Conservation (phyloP, 2,888 invertebrate genomes). For the Oeneis ivallda region DNA sequence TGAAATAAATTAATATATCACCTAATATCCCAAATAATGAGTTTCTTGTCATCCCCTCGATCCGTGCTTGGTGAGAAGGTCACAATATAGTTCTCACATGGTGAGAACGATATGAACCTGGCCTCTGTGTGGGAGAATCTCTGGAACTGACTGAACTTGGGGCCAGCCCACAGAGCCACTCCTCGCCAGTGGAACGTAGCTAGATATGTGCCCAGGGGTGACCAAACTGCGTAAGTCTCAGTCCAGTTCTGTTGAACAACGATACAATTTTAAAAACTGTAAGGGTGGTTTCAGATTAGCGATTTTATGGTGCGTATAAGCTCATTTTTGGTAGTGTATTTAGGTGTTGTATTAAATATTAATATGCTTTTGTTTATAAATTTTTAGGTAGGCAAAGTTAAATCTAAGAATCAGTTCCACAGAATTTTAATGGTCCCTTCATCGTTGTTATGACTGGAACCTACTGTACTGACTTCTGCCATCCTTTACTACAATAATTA, state of each 20-base stretch:
- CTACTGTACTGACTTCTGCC: too few species aligned
- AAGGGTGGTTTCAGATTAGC: too few species aligned
- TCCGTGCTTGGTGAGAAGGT: constrained; percentile 94
- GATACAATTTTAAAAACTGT: too few species aligned
- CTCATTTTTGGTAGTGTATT: too few species aligned
- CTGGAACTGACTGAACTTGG: constrained; percentile 94
- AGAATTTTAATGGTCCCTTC: too few species aligned
- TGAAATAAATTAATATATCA: constrained; percentile 44
- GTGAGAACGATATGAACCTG: constrained; percentile 98
- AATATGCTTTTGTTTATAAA: too few species aligned
- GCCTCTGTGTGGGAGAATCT: constrained; percentile 95
- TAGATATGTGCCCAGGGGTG: constrained; percentile 97
- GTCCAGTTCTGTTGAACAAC: constrained; percentile 89
- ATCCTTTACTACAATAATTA: too few species aligned
- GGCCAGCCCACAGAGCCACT: constrained; percentile 98
- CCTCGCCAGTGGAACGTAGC: constrained; percentile 98
- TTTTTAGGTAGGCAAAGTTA: too few species aligned
- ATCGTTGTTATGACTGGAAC: too few species aligned
- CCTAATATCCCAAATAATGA: constrained; percentile 98
- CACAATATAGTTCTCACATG: constrained; percentile 97
- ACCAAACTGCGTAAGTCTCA: constrained; percentile 98
- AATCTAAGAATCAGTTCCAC: too few species aligned
- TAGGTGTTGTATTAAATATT: too few species aligned
- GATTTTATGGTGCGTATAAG: too few species aligned
- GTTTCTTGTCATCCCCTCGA: constrained; percentile 87